These are phyloP conservation scores for Drosophila nikananu DNA, from an alignment of 1,140 invertebrate species.

Conservation along the genomic window DNA sequence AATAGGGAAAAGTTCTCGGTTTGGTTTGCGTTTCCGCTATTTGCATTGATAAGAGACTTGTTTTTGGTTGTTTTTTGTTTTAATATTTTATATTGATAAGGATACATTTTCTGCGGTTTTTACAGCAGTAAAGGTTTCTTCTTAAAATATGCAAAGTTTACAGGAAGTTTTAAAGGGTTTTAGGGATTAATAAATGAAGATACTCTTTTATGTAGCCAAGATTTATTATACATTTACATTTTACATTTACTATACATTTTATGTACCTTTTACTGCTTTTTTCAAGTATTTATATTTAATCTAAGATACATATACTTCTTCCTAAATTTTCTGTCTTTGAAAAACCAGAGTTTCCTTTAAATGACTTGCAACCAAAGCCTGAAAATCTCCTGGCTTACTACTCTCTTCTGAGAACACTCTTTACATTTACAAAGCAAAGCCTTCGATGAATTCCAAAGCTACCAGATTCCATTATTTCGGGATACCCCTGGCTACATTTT, in stretches of 20 bases:
- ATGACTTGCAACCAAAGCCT: not conserved
- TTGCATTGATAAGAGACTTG: slow-evolving; percentile 17
- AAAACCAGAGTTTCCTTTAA: not conserved
- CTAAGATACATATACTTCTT: not conserved
- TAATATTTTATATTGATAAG: slow-evolving; percentile 50
- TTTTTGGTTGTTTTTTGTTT: slow-evolving; percentile 1
- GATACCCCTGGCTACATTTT: slow-evolving; percentile 8
- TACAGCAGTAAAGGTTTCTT: not conserved
- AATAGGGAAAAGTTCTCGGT: not conserved
- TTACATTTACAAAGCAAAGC: not conserved
- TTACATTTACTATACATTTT: not conserved
- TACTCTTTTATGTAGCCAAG: too few species aligned
- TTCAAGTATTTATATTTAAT: not conserved
- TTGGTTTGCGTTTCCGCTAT: slow-evolving; percentile 6
- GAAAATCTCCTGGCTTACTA: not conserved
- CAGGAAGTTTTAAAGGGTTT: not conserved
- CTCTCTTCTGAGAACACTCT: not conserved
- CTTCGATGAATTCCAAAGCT: slow-evolving; percentile 15
- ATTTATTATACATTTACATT: too few species aligned
- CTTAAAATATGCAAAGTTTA: not conserved
- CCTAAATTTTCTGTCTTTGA: not conserved
- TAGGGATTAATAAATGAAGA: too few species aligned
- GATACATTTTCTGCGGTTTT: not conserved
- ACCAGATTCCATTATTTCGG: slow-evolving; percentile 6
- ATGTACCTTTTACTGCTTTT: not conserved